Evolutionary conservation across 2,113 vertebrate genomes (phyloP).

Genomic region (Mesembrinibis cayennensis): DNA sequence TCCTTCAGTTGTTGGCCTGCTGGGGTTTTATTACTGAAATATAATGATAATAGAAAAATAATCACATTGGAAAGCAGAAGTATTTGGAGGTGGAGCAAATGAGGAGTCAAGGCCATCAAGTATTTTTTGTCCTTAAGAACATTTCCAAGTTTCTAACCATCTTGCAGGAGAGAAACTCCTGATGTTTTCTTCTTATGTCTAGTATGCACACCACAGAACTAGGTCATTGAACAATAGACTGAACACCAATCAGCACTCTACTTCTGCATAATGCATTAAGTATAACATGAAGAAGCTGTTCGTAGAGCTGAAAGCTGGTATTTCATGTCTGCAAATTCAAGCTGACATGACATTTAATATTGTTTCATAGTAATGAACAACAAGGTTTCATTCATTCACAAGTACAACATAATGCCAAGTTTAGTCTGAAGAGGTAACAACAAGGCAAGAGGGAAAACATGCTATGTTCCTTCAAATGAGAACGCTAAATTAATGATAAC

Average conservation of each 20-base stretch:
- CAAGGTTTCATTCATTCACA: constrained; percentile 91
- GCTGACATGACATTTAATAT: constrained; percentile 98
- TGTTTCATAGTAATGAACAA: constrained; percentile 90
- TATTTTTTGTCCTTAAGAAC: constrained; percentile 63
- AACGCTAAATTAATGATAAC: constrained; percentile 86
- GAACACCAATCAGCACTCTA: constrained; percentile 88
- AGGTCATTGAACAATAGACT: constrained; percentile 96
- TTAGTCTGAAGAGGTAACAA: constrained; percentile 87
- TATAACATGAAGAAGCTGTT: constrained; percentile 91
- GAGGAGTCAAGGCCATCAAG: constrained; percentile 43
- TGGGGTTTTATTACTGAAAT: constrained; percentile 67
- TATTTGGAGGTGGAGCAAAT: constrained; percentile 48
- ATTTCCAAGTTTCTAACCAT: constrained; percentile 67
- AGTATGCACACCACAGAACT: constrained; percentile 84
- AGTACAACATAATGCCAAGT: constrained; percentile 89
- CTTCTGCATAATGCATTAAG: constrained; percentile 98
- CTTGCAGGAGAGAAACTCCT: constrained; percentile 48
- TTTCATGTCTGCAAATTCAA: constrained; percentile 94
- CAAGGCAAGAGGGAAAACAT: constrained; percentile 84
- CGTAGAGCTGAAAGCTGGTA: constrained; percentile 86
- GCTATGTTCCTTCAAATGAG: constrained; percentile 81
- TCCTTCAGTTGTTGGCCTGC: constrained; percentile 54
- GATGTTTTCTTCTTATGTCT: constrained; percentile 72
- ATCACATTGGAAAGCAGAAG: constrained; percentile 53
- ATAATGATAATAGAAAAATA: constrained; percentile 60